Base-by-base conservation (phyloP, 2,888 invertebrate genomes). In the Caenorhabditis sp. region DNA sequence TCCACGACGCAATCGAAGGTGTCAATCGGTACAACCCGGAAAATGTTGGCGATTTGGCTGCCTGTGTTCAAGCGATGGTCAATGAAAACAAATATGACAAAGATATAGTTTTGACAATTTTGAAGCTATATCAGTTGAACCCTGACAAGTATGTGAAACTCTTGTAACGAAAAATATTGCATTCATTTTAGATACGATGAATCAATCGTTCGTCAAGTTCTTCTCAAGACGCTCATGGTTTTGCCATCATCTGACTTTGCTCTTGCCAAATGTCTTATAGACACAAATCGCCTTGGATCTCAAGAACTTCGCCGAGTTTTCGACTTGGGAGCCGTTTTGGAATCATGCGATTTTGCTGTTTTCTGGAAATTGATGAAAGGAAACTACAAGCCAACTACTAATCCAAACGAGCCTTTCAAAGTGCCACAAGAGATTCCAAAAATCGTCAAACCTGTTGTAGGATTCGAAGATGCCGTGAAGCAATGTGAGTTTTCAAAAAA, bases 161-260 rank as follows among this genome's bases (percentile, higher is more conserved):
- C n/a, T n/a, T n/a, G n/a, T n/a, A n/a, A n/a, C n/a, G n/a, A n/a
- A n/a, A n/a, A n/a, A n/a, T n/a, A n/a, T n/a, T n/a, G n/a, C n/a
- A n/a, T n/a, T n/a, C n/a, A n/a, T 0, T 79, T 27, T 38, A 84
- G 83, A 21, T 86, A 84, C 78, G 84, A 84, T 53, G 87, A 87
- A 38, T 76, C 82, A 20, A 87, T 96, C 49, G 93, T 95, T 1
- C 92, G 93, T 80, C 93, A 93, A 87, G 95, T 99, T 85, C 90
- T 99, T 56, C 89, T 99, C 81, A 99, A 99, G 89, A 95, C 97
- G 1, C 90, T 99, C 53, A 97, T 97, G 12, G 97, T 96, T 89
- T 92, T 97, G 83, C 99, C 99, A 0, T 95, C 97, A 87, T 94
- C 97, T 10, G 99, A 99, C 89, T 97, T 97, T 88, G 95, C 95